Base-by-base conservation (phyloP, 2,113 vertebrate species). In the Corydoras sp. region DNA sequence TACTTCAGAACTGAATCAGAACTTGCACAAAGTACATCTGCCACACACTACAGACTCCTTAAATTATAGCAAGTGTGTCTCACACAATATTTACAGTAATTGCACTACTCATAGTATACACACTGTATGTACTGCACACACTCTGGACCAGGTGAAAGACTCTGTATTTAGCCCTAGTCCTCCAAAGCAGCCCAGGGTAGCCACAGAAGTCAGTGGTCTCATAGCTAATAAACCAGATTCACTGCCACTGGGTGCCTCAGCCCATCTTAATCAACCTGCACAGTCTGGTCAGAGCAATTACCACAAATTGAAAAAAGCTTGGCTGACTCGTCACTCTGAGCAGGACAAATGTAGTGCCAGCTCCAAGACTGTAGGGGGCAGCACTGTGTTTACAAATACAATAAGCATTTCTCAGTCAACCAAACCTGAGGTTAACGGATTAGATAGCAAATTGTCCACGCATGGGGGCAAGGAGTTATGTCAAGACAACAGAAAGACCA, bases 281-380 rank as follows among this genome's bases (percentile, higher is more conserved):
- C 74, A 73, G 55, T 79, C 71, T 18, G 59, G 72, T 35, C 77
- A 80, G 15, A 80, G 32, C 63, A 94, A 93, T 85, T 92, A 92
- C 84, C 93, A 94, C 85, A 95, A 95, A 78, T 88, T 95, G 76
- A 95, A 95, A 86, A 95, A 94, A 80, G 93, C 93, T 79, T 95
- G 93, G 93, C 88, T 94, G 76, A 94, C 92, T 3, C 90, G 93
- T 49, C 93, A 95, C 79, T 95, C 93, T 0, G 93, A 95, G 82
- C 93, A 95, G 85, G 93, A 95, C 83, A 92, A 89, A 91, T 88
- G 83, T 80, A 87, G 68, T 43, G 35, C 35, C 35, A 43, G 4
- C 35, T 43, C 35, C 35, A 43, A 43, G 35, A 43, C 35, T 43
- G 2, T 24, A 24, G 18, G 18, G 18, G 18, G 18, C 18, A 24